Evolutionary conservation across 1,140 invertebrate species (phyloP).

Genomic region (Lucilia sericata): DNA sequence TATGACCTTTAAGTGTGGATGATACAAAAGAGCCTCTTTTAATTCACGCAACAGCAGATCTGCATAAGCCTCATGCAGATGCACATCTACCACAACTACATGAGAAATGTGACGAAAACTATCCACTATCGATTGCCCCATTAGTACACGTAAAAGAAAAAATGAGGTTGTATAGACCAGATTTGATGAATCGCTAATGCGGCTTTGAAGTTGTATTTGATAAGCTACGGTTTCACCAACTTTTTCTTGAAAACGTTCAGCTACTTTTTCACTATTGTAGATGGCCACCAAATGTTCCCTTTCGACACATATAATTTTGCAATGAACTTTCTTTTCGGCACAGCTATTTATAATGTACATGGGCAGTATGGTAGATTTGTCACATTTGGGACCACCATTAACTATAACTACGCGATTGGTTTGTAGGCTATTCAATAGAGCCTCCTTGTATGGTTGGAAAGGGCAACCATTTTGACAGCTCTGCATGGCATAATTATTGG

Average conservation of each 20-base stretch:
- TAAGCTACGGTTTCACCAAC: constrained; percentile 92
- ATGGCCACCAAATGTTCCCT: constrained; percentile 53
- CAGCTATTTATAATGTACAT: constrained; percentile 54
- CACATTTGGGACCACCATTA: constrained; percentile 52
- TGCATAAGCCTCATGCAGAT: constrained; percentile 90
- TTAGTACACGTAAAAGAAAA: constrained; percentile 56
- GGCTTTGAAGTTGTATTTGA: constrained; percentile 84
- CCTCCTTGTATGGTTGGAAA: not conserved
- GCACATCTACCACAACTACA: constrained; percentile 91
- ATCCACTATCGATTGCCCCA: constrained; percentile 58
- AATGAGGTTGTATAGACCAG: constrained; percentile 57
- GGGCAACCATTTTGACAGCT: constrained; percentile 42
- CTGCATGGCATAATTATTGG: constrained; percentile 41
- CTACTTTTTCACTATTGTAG: constrained; percentile 66
- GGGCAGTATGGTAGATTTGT: constrained; percentile 56
- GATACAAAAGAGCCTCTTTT: constrained; percentile 78
- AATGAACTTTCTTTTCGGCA: constrained; percentile 46
- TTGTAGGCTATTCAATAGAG: constrained; percentile 49
- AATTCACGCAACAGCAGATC: constrained; percentile 92
- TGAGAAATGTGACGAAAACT: constrained; percentile 78
- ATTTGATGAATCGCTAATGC: constrained; percentile 52
- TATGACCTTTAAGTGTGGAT: constrained; percentile 82
- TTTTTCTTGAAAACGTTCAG: constrained; percentile 86
- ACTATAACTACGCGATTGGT: constrained; percentile 52
- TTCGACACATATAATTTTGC: constrained; percentile 57